phyloP scores from a whole-genome alignment of 2,797 vertebrate genomes.

The Eremophila alpestris region DNA sequence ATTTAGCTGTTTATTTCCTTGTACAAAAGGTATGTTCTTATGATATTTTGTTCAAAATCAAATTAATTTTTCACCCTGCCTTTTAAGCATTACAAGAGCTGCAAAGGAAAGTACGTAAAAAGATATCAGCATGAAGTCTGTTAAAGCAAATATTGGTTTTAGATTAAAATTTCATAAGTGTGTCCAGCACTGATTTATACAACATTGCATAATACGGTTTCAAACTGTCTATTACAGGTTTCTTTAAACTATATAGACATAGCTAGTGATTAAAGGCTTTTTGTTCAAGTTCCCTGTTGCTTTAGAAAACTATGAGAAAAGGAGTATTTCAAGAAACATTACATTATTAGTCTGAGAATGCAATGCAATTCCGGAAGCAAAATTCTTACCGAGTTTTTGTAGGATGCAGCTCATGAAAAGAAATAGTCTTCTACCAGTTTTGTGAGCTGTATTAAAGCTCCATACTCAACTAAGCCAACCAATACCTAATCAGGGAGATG shows the following conservation, averaged over 20 bases:
- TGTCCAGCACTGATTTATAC: conserved; percentile 32
- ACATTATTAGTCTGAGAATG: conserved; percentile 1
- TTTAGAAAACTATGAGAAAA: conserved; percentile 3
- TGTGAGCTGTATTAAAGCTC: background rate
- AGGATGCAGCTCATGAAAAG: accelerated
- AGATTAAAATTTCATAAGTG: conserved; percentile 51
- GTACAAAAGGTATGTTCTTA: background rate
- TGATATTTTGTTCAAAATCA: background rate
- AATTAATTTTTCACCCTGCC: background rate
- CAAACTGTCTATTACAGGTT: conserved; percentile 16
- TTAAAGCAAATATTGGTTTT: conserved; percentile 46
- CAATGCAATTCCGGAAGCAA: background rate
- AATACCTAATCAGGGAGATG: background rate
- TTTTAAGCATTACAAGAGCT: background rate
- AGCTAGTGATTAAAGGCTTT: conserved; percentile 44
- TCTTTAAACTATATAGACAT: conserved; percentile 10
- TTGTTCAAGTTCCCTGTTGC: background rate
- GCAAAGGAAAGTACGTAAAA: conserved; percentile 26
- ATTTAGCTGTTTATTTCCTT: background rate
- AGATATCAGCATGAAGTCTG: conserved; percentile 19
- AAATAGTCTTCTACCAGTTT: background rate
- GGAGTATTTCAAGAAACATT: conserved; percentile 7
- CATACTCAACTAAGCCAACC: background rate
- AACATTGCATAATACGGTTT: conserved; percentile 23
- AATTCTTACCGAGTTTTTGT: background rate